Evolutionary conservation across 2,113 vertebrate species (phyloP).

Genomic region (Lophius piscatorius): DNA sequence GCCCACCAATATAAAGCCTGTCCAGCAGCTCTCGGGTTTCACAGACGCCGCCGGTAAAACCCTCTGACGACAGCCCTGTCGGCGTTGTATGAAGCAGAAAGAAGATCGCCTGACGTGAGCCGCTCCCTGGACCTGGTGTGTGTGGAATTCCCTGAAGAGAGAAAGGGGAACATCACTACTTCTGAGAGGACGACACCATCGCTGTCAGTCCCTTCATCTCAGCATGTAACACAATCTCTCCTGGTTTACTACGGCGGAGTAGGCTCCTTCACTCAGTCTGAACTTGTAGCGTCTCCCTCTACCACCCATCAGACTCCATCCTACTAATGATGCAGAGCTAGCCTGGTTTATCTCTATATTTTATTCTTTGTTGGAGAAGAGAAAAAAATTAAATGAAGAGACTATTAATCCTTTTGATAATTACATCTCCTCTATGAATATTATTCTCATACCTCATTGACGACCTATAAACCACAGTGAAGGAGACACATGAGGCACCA

Average conservation of each 20-base stretch:
- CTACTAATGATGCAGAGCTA: too few relatives aligned
- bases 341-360: conserved; percentile 34
- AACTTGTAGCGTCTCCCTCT: conserved; percentile 1
- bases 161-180: conserved; percentile 60
- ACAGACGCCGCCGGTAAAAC: conserved; percentile 75
- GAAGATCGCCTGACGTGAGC: conserved; percentile 69
- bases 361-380: too few relatives aligned
- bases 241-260: conserved; percentile 15
- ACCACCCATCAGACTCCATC: conserved; percentile 25
- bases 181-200: conserved; percentile 51
- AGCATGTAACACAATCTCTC: conserved; percentile 50
- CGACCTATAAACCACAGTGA: conserved; percentile 16
- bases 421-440: conserved; percentile 39
- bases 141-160: conserved; percentile 70
- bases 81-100: conserved; percentile 73
- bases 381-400: too few relatives aligned
- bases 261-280: conserved; percentile 27
- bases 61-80: conserved; percentile 78
- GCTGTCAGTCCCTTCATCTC: conserved; percentile 47
- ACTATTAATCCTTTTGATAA: conserved; percentile 26
- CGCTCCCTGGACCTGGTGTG: conserved; percentile 66
- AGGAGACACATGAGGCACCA: conserved; percentile 20
- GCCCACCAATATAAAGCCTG: conserved; percentile 59
- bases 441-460: conserved; percentile 23
- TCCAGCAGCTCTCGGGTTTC: conserved; percentile 77